Base-by-base conservation (phyloP, 2,113 vertebrate genomes). In the Pelecanoides urinatrix region DNA sequence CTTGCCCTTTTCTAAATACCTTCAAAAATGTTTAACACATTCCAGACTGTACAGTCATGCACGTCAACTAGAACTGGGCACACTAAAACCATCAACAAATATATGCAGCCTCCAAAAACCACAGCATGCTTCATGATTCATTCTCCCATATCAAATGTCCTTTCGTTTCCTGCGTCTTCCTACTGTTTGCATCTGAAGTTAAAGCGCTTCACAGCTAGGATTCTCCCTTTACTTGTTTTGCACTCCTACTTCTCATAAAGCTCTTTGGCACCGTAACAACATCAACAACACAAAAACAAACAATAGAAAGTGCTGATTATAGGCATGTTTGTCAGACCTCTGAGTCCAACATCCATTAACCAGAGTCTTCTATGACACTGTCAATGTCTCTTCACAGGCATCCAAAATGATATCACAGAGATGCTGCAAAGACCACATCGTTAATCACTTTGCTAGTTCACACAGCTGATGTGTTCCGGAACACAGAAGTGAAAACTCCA, bases 51-150 rank as follows among this genome's bases (percentile, higher is more conserved):
- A 77, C 56, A 92, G 40, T 87, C 84, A 78, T 25, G 34, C 45
- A 68, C 56, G 70, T 87, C 77, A 94, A 49, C 25, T 53, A 94
- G 5, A 42, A 85, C 53, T 30, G 23, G 44, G 27, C 91, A 79
- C n/a, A 65, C 47, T 40, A 61, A 63, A 81, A 61, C 67, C 44
- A 13, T 70, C 88, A 85, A 87, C 40, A 95, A 96, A 90, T 71
- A 66, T 3, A 75, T n/a, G 42, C 61, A 94, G 62, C 68, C 77
- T 89, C 56, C 86, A 87, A 97, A 97, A 95, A n/a, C 49, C 83
- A 75, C 73, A 91, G 34, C 67, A 36, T 36, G 40, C 34, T 89
- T 90, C 40, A 27, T 84, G 86, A 94, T 92, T 94, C 83, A 85
- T 70, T 84, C 76, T 87, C 53, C 56, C 16, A 38, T 94, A 87